These are phyloP conservation scores for Eilema sororculum DNA, from an alignment of 2,888 invertebrate genomes.

Conservation along the genomic window DNA sequence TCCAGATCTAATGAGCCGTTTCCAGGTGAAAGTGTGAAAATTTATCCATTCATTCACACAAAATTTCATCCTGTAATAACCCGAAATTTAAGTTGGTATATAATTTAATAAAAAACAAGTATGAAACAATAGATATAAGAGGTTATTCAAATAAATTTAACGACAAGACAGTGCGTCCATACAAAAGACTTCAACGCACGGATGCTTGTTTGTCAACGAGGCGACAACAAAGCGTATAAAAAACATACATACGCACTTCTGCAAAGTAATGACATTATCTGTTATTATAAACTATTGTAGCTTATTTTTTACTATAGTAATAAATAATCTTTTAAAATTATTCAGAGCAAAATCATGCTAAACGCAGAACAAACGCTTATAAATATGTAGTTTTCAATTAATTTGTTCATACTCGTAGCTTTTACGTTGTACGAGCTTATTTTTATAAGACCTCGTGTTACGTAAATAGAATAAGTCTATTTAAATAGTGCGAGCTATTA, in stretches of 20 bases:
- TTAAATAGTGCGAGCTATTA: too few relatives aligned
- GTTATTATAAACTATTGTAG: too few relatives aligned
- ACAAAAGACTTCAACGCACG: slow-evolving; percentile 79
- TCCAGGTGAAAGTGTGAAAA: background rate
- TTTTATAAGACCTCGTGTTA: background rate
- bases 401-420: background rate
- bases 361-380: too few relatives aligned
- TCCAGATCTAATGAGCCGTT: background rate
- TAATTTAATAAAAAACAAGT: background rate
- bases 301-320: too few relatives aligned
- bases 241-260: background rate
- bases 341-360: background rate
- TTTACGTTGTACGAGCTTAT: too few relatives aligned
- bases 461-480: too few relatives aligned
- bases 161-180: slow-evolving; percentile 48
- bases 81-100: background rate
- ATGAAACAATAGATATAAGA: background rate
- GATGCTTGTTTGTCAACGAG: slow-evolving; percentile 6
- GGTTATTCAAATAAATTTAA: slow-evolving; percentile 8
- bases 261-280: background rate
- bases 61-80: background rate
- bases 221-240: background rate
- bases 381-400: background rate
- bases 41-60: background rate
- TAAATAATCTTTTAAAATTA: background rate